These are phyloP conservation scores for Paracentrotus lividus DNA, from an alignment of 53 echinoderm and acorn worm genomes.

Conservation along the genomic window DNA sequence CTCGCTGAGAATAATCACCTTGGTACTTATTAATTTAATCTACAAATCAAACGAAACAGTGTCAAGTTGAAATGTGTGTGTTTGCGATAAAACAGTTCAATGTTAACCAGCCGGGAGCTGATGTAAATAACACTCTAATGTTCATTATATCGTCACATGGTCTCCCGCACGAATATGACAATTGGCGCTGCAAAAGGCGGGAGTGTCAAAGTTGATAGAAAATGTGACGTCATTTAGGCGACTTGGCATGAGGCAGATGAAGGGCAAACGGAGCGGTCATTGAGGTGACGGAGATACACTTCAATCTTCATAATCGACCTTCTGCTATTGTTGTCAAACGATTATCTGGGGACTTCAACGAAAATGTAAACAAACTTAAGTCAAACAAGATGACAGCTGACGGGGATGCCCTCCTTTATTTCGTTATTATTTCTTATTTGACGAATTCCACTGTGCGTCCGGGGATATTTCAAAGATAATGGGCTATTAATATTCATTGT, in stretches of 20 bases:
- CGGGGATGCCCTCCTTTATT: slow-evolving; percentile 41
- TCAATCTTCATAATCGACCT: slow-evolving; percentile 37
- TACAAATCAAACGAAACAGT: background rate
- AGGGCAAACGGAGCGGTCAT: slow-evolving; percentile 32
- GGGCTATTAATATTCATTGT: background rate
- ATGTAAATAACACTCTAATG: background rate
- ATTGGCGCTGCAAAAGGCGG: background rate
- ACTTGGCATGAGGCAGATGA: background rate
- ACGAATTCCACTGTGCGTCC: background rate
- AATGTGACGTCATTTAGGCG: slow-evolving; percentile 38
- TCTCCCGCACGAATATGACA: background rate
- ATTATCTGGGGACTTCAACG: slow-evolving; percentile 31
- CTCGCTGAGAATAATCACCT: too few species aligned
- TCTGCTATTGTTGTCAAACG: slow-evolving; percentile 13
- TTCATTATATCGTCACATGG: background rate
- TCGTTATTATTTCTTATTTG: background rate
- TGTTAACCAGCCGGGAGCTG: too few species aligned
- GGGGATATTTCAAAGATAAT: background rate
- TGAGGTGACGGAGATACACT: slow-evolving; percentile 41
- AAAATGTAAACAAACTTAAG: slow-evolving; percentile 51
- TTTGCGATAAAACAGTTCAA: background rate
- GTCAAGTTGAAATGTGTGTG: background rate
- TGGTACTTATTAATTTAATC: too few species aligned
- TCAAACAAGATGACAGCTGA: slow-evolving; percentile 48
- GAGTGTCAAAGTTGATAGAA: background rate